Percentiles rank a stretch among this genome's conserved stretches.
Evolutionary conservation across 2,888 invertebrate genomes (phyloP).

Genomic region (Tuta absoluta): DNA sequence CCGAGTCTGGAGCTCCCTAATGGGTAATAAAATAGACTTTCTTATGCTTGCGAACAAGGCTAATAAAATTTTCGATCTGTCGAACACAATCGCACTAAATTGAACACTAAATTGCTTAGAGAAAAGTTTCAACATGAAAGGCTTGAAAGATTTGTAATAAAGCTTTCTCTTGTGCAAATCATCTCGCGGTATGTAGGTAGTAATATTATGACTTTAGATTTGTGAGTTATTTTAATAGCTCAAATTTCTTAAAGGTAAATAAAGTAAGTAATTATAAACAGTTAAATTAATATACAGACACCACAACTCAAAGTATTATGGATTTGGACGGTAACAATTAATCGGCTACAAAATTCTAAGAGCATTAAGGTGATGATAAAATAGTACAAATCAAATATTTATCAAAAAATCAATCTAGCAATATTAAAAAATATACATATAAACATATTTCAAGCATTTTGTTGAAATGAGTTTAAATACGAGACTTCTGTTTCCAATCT

Average conservation of each 20-base stretch:
- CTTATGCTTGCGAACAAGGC: slow-evolving; percentile 24
- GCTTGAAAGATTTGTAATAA: slow-evolving; percentile 34
- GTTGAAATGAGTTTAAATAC: slow-evolving; percentile 17
- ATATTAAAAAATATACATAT: slow-evolving; percentile 39
- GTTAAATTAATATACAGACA: too few species aligned
- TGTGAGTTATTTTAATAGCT: neutral
- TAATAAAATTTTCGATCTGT: slow-evolving; percentile 27
- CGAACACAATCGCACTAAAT: slow-evolving; percentile 22
- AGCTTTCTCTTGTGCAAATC: slow-evolving; percentile 31
- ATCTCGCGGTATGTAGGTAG: neutral
- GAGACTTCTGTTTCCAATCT: slow-evolving; percentile 26
- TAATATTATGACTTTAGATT: neutral
- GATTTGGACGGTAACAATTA: too few species aligned
- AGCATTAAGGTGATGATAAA: neutral
- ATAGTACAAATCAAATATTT: neutral
- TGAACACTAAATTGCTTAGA: slow-evolving; percentile 20
- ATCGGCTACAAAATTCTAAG: neutral
- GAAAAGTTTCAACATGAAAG: slow-evolving; percentile 19
- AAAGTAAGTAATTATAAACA: too few species aligned
- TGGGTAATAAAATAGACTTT: slow-evolving; percentile 25
- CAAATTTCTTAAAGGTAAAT: too few species aligned
- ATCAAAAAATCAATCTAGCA: slow-evolving; percentile 24
- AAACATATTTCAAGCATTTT: slow-evolving; percentile 29
- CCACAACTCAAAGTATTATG: too few species aligned
- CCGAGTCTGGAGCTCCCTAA: slow-evolving; percentile 22